Base-by-base conservation (phyloP, 2,113 vertebrate genomes). In the Hemicordylus capensis region DNA sequence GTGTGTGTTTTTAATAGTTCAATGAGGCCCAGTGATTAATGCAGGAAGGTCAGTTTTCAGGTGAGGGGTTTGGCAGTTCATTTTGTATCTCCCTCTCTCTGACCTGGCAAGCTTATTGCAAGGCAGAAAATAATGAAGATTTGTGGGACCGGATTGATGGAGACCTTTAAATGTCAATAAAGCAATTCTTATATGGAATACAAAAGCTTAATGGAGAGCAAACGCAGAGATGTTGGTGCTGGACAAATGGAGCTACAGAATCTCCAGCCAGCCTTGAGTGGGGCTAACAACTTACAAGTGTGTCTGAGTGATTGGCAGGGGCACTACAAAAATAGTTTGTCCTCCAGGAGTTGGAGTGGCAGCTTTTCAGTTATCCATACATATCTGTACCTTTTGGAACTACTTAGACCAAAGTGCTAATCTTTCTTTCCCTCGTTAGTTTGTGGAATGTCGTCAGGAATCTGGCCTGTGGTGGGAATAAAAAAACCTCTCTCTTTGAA, bases 121-220 rank as follows among this genome's bases (percentile, higher is more conserved):
- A 58, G 74, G 78, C 89, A 76, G 84, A 64, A 58, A 84, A 24
- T 88, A 92, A 87, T 85, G 56, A 88, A 92, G 93, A 90, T 85
- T 26, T 26, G 81, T 54, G 72, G 64, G 51, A 80, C 81, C 4
- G 12, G 88, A 74, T 74, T 91, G 90, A 90, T 90, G 46, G 81
- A 95, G 92, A 95, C 92, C 90, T 96, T 95, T 94, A 95, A 94
- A 95, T 94, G 92, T 93, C 95, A 95, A 92, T 44, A 89, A 87
- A 93, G 87, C 89, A 87, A 75, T 90, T 94, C 58, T 93, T 80
- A 84, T 90, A 73, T 42, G 77, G 90, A 90, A 88, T 90, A 87
- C 88, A 82, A 42, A 64, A 91, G 85, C 79, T 76, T 83, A 76
- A 73, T 75, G 73, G 80, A 92, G 89, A 94, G 76, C 88, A 90